Percentiles rank a stretch among this genome's conserved stretches.
Conservation (phyloP, 2,888 invertebrate species). For the Camptogramma bilineatum region DNA sequence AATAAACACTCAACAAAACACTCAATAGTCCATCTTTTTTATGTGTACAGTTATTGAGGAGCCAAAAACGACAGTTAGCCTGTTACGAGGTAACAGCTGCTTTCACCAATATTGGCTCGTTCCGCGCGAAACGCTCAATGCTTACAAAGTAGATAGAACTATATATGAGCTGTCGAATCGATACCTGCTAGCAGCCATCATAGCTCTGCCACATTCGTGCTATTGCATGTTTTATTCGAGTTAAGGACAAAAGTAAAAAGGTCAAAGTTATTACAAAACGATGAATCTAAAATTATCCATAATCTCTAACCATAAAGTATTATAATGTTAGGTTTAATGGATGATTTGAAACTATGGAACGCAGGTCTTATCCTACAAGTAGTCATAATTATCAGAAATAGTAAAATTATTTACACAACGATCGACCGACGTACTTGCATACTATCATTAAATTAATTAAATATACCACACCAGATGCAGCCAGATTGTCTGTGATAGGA, state of each 20-base stretch:
- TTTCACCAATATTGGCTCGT: conserved; percentile 63
- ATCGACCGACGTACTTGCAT: too few species aligned
- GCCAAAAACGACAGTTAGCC: conserved; percentile 57
- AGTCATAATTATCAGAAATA: too few species aligned
- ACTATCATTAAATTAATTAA: too few species aligned
- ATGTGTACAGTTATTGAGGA: conserved; percentile 46
- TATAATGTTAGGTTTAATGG: too few species aligned
- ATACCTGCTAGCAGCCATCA: conserved; percentile 60
- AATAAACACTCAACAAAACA: conserved; percentile 48
- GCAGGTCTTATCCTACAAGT: too few species aligned
- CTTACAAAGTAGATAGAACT: conserved; percentile 61
- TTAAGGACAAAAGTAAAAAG: conserved; percentile 4
- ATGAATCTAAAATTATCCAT: too few species aligned
- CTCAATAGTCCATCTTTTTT: conserved; percentile 44
- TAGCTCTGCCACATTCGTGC: conserved; percentile 45
- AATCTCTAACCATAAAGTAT: too few species aligned
- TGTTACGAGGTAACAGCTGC: conserved; percentile 63
- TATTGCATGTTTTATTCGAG: conserved; percentile 22
- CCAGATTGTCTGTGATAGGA: too few species aligned
- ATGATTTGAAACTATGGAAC: too few species aligned
- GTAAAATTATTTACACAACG: too few species aligned
- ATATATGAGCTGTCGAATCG: conserved; percentile 59
- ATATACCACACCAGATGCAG: too few species aligned
- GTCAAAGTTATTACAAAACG: background rate
- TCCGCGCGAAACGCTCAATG: conserved; percentile 62